These are phyloP conservation scores for Pantherophis alleghaniensis DNA, from an alignment of 2,797 vertebrate genomes.

Conservation along the genomic window DNA sequence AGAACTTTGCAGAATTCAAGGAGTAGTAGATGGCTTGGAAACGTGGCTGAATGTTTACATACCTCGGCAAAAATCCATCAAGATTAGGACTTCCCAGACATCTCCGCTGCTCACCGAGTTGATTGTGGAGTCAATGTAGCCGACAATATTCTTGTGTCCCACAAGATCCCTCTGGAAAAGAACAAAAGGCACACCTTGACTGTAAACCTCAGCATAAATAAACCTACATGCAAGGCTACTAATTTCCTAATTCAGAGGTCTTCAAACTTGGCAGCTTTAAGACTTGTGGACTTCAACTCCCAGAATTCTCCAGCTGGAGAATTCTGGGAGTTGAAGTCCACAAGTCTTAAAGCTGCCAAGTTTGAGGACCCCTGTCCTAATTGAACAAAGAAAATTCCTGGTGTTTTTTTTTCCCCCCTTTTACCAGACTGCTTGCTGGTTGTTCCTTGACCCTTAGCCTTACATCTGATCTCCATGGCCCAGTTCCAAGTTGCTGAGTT, in stretches of 20 bases:
- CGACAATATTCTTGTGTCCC: slow-evolving; percentile 96
- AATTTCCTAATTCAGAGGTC: too few relatives aligned
- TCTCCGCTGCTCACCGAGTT: slow-evolving; percentile 90
- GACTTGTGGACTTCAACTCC: too few relatives aligned
- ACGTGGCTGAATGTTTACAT: slow-evolving; percentile 45
- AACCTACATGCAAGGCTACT: not conserved
- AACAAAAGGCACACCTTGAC: not conserved
- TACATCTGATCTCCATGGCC: not conserved
- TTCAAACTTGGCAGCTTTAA: too few relatives aligned
- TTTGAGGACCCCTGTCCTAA: not conserved
- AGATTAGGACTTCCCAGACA: slow-evolving; percentile 96
- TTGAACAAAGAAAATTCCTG: not conserved
- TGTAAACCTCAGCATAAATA: not conserved
- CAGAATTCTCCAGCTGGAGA: too few relatives aligned
- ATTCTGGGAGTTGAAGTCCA: too few relatives aligned
- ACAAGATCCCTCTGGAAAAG: slow-evolving; percentile 85
- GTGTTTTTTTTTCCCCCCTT: too few relatives aligned
- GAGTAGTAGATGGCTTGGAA: not conserved
- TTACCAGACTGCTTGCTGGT: too few relatives aligned
- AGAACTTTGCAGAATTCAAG: not conserved
- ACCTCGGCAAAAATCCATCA: slow-evolving; percentile 99
- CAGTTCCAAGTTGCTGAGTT: not conserved
- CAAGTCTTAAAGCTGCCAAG: too few relatives aligned
- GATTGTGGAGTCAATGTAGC: slow-evolving; percentile 95
- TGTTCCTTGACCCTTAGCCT: not conserved